A percentile compares a stretch with the other conserved stretches of the same genome.
Conservation (phyloP, 2,113 vertebrate genomes). For the Oenanthe melanoleuca region DNA sequence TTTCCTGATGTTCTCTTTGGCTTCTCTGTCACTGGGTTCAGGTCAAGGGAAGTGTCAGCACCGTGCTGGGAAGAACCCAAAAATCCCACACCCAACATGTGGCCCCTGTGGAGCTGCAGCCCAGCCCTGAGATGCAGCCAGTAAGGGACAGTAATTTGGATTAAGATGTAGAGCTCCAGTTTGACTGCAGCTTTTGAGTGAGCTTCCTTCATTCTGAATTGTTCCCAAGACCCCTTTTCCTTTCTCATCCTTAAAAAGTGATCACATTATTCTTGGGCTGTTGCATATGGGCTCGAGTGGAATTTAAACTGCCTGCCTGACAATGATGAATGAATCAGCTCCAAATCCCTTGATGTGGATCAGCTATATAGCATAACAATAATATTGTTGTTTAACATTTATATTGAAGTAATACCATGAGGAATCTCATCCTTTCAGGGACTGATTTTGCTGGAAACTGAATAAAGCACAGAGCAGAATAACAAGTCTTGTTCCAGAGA, state of each 20-base stretch:
- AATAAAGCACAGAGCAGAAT: background rate
- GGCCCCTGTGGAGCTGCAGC: background rate
- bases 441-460: background rate
- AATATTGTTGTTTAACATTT: constrained; percentile 67
- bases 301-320: constrained; percentile 58
- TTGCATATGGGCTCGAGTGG: background rate
- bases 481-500: background rate
- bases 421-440: constrained; percentile 8
- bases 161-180: background rate
- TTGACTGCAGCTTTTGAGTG: background rate
- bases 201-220: background rate
- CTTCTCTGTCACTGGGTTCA: background rate
- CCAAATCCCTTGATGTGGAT: constrained; percentile 59
- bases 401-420: constrained; percentile 27
- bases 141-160: background rate
- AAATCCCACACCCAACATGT: background rate
- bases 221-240: constrained; percentile 28
- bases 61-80: background rate
- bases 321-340: constrained; percentile 65
- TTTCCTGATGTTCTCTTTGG: background rate
- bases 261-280: constrained; percentile 32
- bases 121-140: background rate
- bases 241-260: constrained; percentile 28
- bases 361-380: constrained; percentile 55
- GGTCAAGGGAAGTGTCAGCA: background rate